Evolutionary conservation across 2,797 vertebrate genomes (phyloP), one percentile per base, ranked within the genome.

Genomic region (Enteromius fasciolatus): DNA sequence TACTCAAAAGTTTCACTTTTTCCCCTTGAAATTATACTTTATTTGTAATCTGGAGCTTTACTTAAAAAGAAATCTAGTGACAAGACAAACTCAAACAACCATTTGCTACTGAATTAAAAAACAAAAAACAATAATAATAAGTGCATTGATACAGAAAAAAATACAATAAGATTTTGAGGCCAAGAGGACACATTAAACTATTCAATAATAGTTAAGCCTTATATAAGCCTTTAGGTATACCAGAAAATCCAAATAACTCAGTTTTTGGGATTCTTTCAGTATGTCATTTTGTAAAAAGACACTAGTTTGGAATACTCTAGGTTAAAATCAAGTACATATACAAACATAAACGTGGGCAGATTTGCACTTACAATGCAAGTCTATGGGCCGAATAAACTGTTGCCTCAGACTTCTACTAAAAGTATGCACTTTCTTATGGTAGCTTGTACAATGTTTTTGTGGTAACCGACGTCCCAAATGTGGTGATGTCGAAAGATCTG

Each of bases 141-240:
- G 85, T 87, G 84, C 86, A 81, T 79, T 74, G 54, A 83, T 61
- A 76, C 9, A 78, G 41, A 63, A 69, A 17, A 33, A 54, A 61
- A 72, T 48, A 48, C 12, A 36, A 28, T 31, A 33, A 52, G 1
- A 7, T 50, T 73, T 11, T 23, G 7, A 61, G n/a, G 54, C 36
- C 15, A 76, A 28, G 15, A 44, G 1, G 15, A 17, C n/a, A 25
- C 33, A 57, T 23, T 18, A 39, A 59, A 59, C 52, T 25, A 15
- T 11, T 57, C 31, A 57, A 39, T 41, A 75, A 75, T 18, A 33
- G 18, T 54, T 54, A 4, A 25, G 57, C 66, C 36, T n/a, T 67
- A 41, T 67, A 39, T 23, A 46, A 23, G 39, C 36, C 9, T 59
- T 59, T 59, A 59, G 41, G 54, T 25, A 75, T 23, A 23, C 28